Evolutionary conservation across 2,888 invertebrate species (phyloP), one percentile per base, ranked within the genome.

Genomic region (Ceratothoa steindachneri): DNA sequence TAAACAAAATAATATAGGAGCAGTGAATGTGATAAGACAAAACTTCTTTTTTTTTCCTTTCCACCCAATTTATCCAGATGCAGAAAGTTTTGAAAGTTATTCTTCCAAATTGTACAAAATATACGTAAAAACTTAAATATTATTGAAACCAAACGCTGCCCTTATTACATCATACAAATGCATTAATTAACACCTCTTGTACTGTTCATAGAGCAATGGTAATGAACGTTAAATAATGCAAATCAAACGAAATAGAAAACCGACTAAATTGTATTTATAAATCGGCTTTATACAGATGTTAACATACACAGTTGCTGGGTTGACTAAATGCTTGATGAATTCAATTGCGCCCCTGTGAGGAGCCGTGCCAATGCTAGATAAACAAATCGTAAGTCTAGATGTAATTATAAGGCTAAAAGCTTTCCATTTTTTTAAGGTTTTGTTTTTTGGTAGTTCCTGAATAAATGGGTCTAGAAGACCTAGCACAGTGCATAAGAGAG

Each of bases 81-180:
- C n/a, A n/a, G n/a, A n/a, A n/a, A n/a, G n/a, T n/a, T n/a, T 41
- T 41, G 41, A 9, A 41, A 41, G 27, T 60, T 60, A 24, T 60
- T 60, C 60, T 24, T 22, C 60, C 60, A 60, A 60, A 60, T 22
- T 60, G 60, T 60, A 60, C 60, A 60, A 60, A 41, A 41, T 41
- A n/a, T n/a, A n/a, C n/a, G 41, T 41, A 41, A 9, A 41, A 41
- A 41, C 41, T 41, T 41, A 41, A 41, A 41, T 9, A 15, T 41
- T 41, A 5, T 41, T 15, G 5, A 15, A 41, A 41, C 41, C 15
- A 41, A 9, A 41, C 15, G 41, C 41, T 41, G 41, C 41, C 41
- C n/a, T n/a, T n/a, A n/a, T 41, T 41, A 41, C 41, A 41, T 60
- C 12, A 22, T 60, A 60, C 12, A 60, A 51, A 51, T n/a, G 15